Percentiles rank a stretch among this genome's conserved stretches.
phyloP scores from a whole-genome alignment of 2,797 vertebrate genomes.

The Gymnoscopelus microlampas region DNA sequence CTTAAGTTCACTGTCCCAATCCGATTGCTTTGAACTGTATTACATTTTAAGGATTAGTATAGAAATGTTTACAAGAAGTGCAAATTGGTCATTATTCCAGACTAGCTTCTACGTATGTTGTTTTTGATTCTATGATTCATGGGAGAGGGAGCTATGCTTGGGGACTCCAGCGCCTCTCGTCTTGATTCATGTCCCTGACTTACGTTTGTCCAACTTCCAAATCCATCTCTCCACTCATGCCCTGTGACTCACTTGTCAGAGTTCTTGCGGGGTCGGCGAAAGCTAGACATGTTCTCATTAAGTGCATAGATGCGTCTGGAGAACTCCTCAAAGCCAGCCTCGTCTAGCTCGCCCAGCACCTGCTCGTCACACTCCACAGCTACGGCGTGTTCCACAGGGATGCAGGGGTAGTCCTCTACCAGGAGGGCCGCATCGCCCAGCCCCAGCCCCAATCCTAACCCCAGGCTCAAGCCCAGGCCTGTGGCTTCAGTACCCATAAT shows the following conservation, averaged over 20 bases:
- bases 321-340: constrained; percentile 92
- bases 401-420: constrained; percentile 87
- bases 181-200: constrained; percentile 45
- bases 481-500: constrained; percentile 95
- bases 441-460: constrained; percentile 60
- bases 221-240: constrained; percentile 9
- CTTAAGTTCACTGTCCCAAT: constrained; percentile 50
- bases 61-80: constrained; percentile 86
- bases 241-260: constrained; percentile 89
- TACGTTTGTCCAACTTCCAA: constrained; percentile 30
- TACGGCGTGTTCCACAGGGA: constrained; percentile 95
- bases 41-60: constrained; percentile 74
- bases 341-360: constrained; percentile 91
- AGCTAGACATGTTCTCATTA: constrained; percentile 94
- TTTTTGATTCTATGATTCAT: constrained; percentile 47
- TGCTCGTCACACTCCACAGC: constrained; percentile 97
- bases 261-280: constrained; percentile 92
- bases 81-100: constrained; percentile 83
- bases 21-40: constrained; percentile 52
- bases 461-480: constrained; percentile 67
- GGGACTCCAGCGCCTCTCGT: constrained; percentile 19
- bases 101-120: constrained; percentile 55
- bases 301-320: constrained; percentile 97
- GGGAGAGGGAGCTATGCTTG: constrained; percentile 22
- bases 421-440: constrained; percentile 80